Evolutionary conservation across 2,888 invertebrate species (phyloP), one percentile per base, ranked within the genome.

Genomic region (Odontocolon sp.): DNA sequence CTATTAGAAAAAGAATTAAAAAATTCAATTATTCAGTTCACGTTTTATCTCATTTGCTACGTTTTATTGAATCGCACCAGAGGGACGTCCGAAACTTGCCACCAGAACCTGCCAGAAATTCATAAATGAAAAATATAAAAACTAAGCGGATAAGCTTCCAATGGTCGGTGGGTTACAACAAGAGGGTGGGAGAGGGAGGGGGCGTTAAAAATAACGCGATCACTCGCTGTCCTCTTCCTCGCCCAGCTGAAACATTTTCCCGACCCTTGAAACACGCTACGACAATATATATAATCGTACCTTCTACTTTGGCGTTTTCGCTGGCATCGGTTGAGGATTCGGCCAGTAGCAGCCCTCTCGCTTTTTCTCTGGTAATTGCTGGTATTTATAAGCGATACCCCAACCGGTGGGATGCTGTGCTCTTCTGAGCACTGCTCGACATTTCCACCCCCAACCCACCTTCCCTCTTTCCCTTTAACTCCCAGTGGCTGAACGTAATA

Each of bases 361-460:
- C 81, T 81, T 82, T 87, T 86, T 87, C 77, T 72, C 72, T 50
- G 72, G 88, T 89, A 89, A 90, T 90, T 89, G 89, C 88, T 85
- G 86, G 89, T 90, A 90, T 90, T 90, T 90, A 90, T 89, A 89
- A 90, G 87, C 89, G 84, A 90, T 89, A 88, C 84, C 85, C 81
- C 68, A 18, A 47, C 63, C 52, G 80, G 77, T 75, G 82, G 81
- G 80, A 8, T 16, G 61, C 47, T 68, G 45, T 54, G 66, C 52
- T 59, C 56, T 11, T 28, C 14, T 59, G 52, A 56, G 50, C 33
- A 16, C 47, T 42, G 54, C 64, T 69, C 50, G 70, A 61, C 38
- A 69, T 56, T 64, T 64, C 52, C 61, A 61, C 26, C 63, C 56
- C 57, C 71, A 47, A n/a, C 56, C 71, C 61, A 50, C 67, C 26